Base-by-base conservation (phyloP, 2,888 invertebrate genomes). In the Acanthosoma haemorrhoidale region DNA sequence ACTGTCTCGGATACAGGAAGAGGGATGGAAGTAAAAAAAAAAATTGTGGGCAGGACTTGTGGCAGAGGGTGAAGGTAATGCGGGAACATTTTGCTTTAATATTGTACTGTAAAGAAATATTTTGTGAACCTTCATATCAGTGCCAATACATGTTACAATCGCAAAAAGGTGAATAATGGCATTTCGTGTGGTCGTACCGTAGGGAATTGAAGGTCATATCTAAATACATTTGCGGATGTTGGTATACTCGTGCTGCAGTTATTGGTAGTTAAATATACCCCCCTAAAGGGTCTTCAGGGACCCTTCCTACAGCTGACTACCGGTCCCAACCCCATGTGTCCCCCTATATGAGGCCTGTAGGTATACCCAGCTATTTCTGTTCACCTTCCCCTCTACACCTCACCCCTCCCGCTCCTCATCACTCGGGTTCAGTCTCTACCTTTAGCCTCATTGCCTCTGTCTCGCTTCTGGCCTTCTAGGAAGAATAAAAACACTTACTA, bases 401-500 rank as follows among this genome's bases (percentile, higher is more conserved):
- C n/a, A n/a, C 13, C 51, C 11, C 51, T 51, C 51, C 51, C 21
- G 51, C 29, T n/a, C n/a, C n/a, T n/a, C n/a, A n/a, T n/a, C n/a
- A n/a, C 51, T 51, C 29, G 21, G 29, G 51, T 51, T 51, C 51
- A 51, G 51, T 51, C 51, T 51, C 51, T 51, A 51, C 51, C 51
- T 51, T 51, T 51, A 25, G 51, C 51, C 51, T 51, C 51, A 25
- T 43, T 43, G 43, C 43, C 6, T 21, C 43, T 43, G 4, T 11
- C 18, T 25, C 29, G 25, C 51, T 51, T 51, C 25, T 51, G 51
- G 51, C 51, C 29, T n/a, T n/a, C n/a, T n/a, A n/a, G n/a, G n/a
- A n/a, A n/a, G n/a, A n/a, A n/a, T n/a, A n/a, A n/a, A n/a, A n/a
- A n/a, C n/a, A n/a, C n/a, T n/a, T n/a, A n/a, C n/a, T n/a, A n/a